These are phyloP conservation scores for Horisme vitalbata DNA, from an alignment of 2,888 invertebrate genomes.

Conservation along the genomic window DNA sequence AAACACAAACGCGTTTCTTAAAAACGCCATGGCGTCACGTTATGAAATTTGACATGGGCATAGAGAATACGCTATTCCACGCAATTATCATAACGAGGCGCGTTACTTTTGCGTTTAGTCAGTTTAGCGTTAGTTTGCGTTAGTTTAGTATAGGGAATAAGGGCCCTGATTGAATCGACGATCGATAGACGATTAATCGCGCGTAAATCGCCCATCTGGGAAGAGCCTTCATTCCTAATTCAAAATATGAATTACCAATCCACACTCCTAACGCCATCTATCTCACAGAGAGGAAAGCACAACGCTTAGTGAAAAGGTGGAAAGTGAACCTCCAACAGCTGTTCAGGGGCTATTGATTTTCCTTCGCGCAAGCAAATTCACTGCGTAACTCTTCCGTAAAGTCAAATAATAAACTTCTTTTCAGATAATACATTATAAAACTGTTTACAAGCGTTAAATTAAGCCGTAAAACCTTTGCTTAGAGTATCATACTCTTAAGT, in stretches of 20 bases:
- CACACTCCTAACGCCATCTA: slow-evolving; percentile 26
- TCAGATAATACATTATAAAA: slow-evolving; percentile 29
- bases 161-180: too few species aligned
- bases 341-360: slow-evolving; percentile 70
- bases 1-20: too few species aligned
- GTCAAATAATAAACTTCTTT: slow-evolving; percentile 24
- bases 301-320: slow-evolving; percentile 6
- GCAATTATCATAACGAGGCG: too few species aligned
- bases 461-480: slow-evolving; percentile 1
- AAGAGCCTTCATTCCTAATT: too few species aligned
- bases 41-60: too few species aligned
- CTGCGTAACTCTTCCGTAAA: slow-evolving; percentile 54
- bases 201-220: too few species aligned
- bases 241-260: neutral
- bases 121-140: too few species aligned
- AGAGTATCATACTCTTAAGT: neutral
- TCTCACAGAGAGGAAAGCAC: neutral
- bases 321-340: slow-evolving; percentile 55
- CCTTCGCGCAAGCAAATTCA: slow-evolving; percentile 57
- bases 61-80: too few species aligned
- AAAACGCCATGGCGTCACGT: too few species aligned
- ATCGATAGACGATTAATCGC: too few species aligned
- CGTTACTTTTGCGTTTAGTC: too few species aligned
- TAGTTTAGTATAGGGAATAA: too few species aligned
- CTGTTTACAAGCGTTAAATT: neutral